phyloP scores from a whole-genome alignment of 30 jellyfish, hydroid and myxozoan genomes.

The Pelagia noctiluca region DNA sequence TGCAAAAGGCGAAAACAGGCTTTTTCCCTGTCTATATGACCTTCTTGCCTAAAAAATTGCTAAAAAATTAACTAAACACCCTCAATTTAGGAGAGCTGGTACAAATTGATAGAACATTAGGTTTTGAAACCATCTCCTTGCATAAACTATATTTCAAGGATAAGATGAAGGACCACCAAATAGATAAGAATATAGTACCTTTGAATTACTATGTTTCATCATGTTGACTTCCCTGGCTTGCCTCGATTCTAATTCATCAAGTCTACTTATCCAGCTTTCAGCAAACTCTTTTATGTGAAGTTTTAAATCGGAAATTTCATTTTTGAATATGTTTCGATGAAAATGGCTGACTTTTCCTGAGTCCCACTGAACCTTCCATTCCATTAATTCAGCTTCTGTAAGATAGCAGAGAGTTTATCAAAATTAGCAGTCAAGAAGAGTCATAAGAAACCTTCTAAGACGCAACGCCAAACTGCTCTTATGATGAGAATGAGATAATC shows the following conservation, averaged over 20 bases:
- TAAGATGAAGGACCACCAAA: not conserved
- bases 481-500: too few species aligned
- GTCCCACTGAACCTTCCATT: constrained; percentile 76
- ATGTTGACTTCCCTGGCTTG: constrained; percentile 73
- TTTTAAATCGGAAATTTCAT: constrained; percentile 72
- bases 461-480: too few species aligned
- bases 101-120: too few species aligned
- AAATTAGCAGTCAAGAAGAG: too few species aligned
- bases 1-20: too few species aligned
- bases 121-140: not conserved
- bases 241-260: constrained; percentile 77
- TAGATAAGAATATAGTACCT: constrained; percentile 11
- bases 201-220: constrained; percentile 45
- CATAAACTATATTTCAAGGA: not conserved
- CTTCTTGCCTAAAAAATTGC: not conserved
- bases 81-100: too few species aligned
- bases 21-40: not conserved
- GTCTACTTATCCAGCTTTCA: constrained; percentile 76
- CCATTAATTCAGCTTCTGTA: constrained; percentile 37
- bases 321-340: constrained; percentile 71
- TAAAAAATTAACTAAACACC: not conserved
- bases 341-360: constrained; percentile 86
- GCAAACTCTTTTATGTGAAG: constrained; percentile 85
- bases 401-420: too few species aligned
- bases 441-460: too few species aligned